phyloP scores from a whole-genome alignment of 2,113 vertebrate genomes.

The Forbesichthys agassizii region DNA sequence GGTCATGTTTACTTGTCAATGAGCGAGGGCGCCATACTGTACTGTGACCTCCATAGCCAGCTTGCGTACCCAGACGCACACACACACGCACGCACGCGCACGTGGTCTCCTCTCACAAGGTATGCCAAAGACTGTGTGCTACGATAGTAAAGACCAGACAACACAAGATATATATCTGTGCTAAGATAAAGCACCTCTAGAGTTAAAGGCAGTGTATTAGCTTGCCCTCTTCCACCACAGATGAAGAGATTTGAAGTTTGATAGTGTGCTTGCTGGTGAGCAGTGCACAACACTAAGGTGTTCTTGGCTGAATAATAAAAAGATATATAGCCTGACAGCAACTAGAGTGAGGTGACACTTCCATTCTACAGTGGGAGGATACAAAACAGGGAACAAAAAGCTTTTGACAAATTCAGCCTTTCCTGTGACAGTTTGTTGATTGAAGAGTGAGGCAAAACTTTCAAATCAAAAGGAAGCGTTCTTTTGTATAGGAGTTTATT shows the following conservation, averaged over 20 bases:
- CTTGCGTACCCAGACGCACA: slow-evolving; percentile 58
- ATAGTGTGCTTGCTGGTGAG: slow-evolving; percentile 65
- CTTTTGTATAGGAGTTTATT: slow-evolving; percentile 41
- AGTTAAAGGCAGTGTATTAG: slow-evolving; percentile 66
- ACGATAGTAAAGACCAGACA: slow-evolving; percentile 34
- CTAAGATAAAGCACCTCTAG: slow-evolving; percentile 67
- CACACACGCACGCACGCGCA: slow-evolving; percentile 48
- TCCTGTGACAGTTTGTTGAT: slow-evolving; percentile 67
- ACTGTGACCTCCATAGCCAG: slow-evolving; percentile 71
- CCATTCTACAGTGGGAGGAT: slow-evolving; percentile 69
- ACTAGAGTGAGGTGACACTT: slow-evolving; percentile 72
- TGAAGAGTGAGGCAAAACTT: slow-evolving; percentile 57
- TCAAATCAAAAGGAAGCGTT: slow-evolving; percentile 50
- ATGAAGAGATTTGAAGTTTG: slow-evolving; percentile 76
- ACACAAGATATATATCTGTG: slow-evolving; percentile 57
- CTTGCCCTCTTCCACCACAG: slow-evolving; percentile 68
- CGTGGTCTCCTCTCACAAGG: slow-evolving; percentile 38
- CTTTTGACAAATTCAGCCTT: slow-evolving; percentile 70
- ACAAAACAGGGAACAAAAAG: slow-evolving; percentile 69
- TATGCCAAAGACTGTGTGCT: slow-evolving; percentile 50
- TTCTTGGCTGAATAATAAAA: slow-evolving; percentile 73
- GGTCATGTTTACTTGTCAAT: slow-evolving; percentile 77
- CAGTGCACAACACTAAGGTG: slow-evolving; percentile 57
- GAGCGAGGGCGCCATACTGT: slow-evolving; percentile 76
- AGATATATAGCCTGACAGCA: slow-evolving; percentile 68